Conservation (phyloP, 2,797 vertebrate genomes). For the Poeciliopsis turneri region DNA sequence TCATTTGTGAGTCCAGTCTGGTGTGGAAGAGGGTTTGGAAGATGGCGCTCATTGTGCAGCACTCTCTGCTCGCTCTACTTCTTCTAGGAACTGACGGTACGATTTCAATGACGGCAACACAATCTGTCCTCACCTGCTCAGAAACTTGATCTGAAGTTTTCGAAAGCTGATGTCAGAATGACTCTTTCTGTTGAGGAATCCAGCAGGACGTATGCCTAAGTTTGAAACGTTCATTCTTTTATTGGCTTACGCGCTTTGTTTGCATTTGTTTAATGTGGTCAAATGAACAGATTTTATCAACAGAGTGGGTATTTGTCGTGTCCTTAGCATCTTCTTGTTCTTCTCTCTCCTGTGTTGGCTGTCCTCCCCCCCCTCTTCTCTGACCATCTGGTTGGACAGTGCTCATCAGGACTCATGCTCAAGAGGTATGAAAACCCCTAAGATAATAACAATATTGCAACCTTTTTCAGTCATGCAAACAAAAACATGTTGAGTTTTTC, state of each 20-base stretch:
- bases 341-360: constrained; percentile 34
- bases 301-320: constrained; percentile 19
- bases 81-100: constrained; percentile 88
- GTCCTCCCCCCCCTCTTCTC: background rate
- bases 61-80: constrained; percentile 82
- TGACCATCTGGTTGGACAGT: constrained; percentile 65
- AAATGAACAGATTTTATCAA: constrained; percentile 36
- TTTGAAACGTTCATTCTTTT: background rate
- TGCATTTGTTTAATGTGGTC: constrained; percentile 23
- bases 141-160: background rate
- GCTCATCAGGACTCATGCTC: constrained; percentile 48
- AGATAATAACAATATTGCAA: constrained; percentile 5
- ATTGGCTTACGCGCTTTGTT: background rate
- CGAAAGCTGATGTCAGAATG: background rate
- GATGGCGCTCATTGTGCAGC: constrained; percentile 80
- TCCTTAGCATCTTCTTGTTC: constrained; percentile 37
- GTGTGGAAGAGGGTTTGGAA: constrained; percentile 70
- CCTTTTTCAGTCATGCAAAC: background rate
- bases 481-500: background rate
- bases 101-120: constrained; percentile 27
- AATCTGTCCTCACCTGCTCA: constrained; percentile 3
- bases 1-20: constrained; percentile 51
- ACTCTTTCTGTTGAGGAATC: constrained; percentile 7
- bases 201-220: background rate
- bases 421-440: constrained; percentile 71